Conservation (phyloP, 2,113 vertebrate species). For the Indicator maculatus region DNA sequence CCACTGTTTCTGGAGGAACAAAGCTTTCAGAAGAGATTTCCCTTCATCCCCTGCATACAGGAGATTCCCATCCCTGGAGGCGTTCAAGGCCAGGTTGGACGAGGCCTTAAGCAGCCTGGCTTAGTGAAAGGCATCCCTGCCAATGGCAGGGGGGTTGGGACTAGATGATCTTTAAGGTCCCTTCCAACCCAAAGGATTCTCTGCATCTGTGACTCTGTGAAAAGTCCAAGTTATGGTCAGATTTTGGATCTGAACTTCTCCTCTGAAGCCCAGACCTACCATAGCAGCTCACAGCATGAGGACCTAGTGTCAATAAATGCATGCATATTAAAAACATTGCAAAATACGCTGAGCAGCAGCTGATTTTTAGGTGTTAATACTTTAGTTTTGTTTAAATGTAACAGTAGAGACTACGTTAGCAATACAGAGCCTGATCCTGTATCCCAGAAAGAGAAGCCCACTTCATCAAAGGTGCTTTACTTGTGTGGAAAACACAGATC, state of each 20-base stretch:
- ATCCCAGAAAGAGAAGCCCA: conserved; percentile 28
- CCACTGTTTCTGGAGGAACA: not conserved
- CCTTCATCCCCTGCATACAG: not conserved
- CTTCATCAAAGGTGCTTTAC: not conserved
- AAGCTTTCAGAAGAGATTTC: not conserved
- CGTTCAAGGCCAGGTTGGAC: too few species aligned
- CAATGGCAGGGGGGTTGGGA: too few species aligned
- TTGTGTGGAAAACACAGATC: not conserved
- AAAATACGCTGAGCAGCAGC: not conserved
- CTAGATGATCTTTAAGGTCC: too few species aligned
- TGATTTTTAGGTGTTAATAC: conserved; percentile 48
- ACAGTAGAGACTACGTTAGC: conserved; percentile 29
- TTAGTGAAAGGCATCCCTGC: too few species aligned
- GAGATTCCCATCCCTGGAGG: too few species aligned
- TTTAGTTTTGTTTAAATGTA: conserved; percentile 60
- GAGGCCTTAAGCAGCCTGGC: too few species aligned
- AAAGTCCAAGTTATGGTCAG: not conserved
- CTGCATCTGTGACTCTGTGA: not conserved
- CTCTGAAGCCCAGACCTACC: not conserved
- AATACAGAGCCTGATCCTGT: conserved; percentile 1
- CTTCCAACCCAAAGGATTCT: too few species aligned
- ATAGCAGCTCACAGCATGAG: not conserved
- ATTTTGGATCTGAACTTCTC: not conserved
- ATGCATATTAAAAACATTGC: not conserved
- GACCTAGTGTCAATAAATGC: not conserved